Evolutionary conservation across 23 tunicate species (phyloP), one percentile per base, ranked within the genome.

Genomic region (Diplosoma virens): DNA sequence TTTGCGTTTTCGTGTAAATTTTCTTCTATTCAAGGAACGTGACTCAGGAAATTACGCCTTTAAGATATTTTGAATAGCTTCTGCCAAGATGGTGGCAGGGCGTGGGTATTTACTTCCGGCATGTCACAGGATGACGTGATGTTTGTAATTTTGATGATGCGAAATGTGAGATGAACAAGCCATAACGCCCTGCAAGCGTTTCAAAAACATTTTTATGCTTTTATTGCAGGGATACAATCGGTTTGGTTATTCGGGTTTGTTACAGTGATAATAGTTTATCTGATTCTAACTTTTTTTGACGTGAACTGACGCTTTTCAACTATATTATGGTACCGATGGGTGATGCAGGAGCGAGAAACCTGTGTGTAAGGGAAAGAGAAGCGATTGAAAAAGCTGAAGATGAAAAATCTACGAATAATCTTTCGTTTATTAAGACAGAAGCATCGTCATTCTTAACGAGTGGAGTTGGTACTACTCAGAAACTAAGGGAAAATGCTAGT

Each of bases 71-170:
- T 61, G 35, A 26, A 61, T 29, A 29, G 35, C 69, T n/a, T n/a
- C n/a, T 27, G 35, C 69, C 3, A 55, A 55, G 61, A 29, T 61
- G 24, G 24, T 11, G 63, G 63, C 63, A 14, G 69, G 69, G 69
- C 69, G 69, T 61, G 69, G 69, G 69, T 61, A 29, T 25, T 61
- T 61, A 61, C 35, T 61, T 61, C 69, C 69, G 28, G 69, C 35
- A 61, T 61, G 69, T 61, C 69, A 61, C 18, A 61, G 9, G 2
- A 61, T 61, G 69, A 61, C 69, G 69, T 61, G 35, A 9, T 3
- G 69, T 29, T 4, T 61, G 69, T 29, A 28, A 26, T 61, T 9
- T 35, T 26, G 24, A 61, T 4, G 23, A n/a, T n/a, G n/a, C n/a
- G n/a, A n/a, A n/a, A n/a, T n/a, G n/a, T n/a, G n/a, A n/a, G n/a